phyloP scores from a whole-genome alignment of 2,888 invertebrate species.

The Diaperis boleti region DNA sequence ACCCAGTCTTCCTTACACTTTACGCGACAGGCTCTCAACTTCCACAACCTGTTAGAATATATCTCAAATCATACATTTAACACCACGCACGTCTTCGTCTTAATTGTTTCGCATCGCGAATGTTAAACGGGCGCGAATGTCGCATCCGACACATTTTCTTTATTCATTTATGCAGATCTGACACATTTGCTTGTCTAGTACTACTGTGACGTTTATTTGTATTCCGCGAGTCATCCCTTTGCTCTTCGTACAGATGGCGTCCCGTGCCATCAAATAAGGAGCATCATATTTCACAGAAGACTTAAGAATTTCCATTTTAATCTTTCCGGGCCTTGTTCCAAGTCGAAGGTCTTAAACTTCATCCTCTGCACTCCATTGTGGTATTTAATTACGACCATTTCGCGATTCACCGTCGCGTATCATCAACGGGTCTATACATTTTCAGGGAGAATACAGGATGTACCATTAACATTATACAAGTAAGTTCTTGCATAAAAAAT shows the following conservation, averaged over 20 bases:
- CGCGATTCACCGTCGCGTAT: slow-evolving; percentile 48
- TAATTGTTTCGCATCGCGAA: slow-evolving; percentile 38
- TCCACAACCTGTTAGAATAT: slow-evolving; percentile 42
- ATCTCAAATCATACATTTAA: slow-evolving; percentile 40
- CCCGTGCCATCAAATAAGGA: slow-evolving; percentile 56
- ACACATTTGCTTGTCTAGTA: slow-evolving; percentile 51
- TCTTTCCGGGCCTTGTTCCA: slow-evolving; percentile 48
- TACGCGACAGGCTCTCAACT: no score
- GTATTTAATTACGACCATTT: slow-evolving; percentile 53
- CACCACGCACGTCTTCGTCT: slow-evolving; percentile 36
- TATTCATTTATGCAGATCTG: slow-evolving; percentile 56
- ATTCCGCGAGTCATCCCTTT: slow-evolving; percentile 50
- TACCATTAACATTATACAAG: no score
- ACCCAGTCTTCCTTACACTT: no score
- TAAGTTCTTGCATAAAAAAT: no score
- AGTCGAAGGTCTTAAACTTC: slow-evolving; percentile 53
- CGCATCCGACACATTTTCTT: slow-evolving; percentile 47
- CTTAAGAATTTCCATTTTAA: slow-evolving; percentile 61
- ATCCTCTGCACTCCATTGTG: slow-evolving; percentile 48
- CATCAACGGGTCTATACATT: slow-evolving; percentile 38
- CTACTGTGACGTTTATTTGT: slow-evolving; percentile 59
- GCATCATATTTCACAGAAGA: slow-evolving; percentile 61
- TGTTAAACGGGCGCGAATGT: slow-evolving; percentile 37
- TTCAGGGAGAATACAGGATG: background rate
- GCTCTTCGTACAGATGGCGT: slow-evolving; percentile 47